These are phyloP conservation scores for Drosophila anomalata DNA, from an alignment of 2,888 invertebrate species.

Conservation along the genomic window DNA sequence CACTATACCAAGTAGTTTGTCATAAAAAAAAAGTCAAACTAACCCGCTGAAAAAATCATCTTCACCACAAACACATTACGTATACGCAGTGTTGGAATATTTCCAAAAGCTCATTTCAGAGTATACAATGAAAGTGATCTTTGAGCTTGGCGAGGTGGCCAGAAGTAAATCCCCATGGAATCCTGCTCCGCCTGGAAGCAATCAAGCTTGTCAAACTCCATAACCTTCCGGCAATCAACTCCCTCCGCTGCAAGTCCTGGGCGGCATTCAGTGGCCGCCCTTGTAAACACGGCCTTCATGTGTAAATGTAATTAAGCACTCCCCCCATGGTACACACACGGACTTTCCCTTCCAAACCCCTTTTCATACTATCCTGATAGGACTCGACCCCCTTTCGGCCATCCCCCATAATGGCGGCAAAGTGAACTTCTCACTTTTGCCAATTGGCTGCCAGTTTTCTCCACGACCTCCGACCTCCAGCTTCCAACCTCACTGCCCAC, in stretches of 20 bases:
- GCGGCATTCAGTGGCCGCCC: constrained; percentile 36
- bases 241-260: constrained; percentile 19
- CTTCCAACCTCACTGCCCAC: neutral
- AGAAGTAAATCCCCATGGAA: constrained; percentile 7
- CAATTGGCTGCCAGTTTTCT: constrained; percentile 61
- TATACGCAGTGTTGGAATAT: neutral
- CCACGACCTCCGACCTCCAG: constrained; percentile 6
- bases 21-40: neutral
- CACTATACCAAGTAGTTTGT: neutral
- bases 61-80: neutral
- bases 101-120: neutral
- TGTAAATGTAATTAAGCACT: constrained; percentile 75
- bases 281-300: constrained; percentile 50
- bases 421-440: constrained; percentile 69
- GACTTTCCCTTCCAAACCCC: constrained; percentile 16
- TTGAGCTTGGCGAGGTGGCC: constrained; percentile 3
- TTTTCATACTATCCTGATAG: neutral
- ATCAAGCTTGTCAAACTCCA: constrained; percentile 45
- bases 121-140: neutral
- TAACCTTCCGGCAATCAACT: constrained; percentile 46
- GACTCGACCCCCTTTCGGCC: neutral
- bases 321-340: constrained; percentile 28
- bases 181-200: constrained; percentile 21
- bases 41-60: neutral
- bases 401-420: constrained; percentile 63